phyloP scores from a whole-genome alignment of 2,888 invertebrate genomes.

The Polydesmus complanatus region DNA sequence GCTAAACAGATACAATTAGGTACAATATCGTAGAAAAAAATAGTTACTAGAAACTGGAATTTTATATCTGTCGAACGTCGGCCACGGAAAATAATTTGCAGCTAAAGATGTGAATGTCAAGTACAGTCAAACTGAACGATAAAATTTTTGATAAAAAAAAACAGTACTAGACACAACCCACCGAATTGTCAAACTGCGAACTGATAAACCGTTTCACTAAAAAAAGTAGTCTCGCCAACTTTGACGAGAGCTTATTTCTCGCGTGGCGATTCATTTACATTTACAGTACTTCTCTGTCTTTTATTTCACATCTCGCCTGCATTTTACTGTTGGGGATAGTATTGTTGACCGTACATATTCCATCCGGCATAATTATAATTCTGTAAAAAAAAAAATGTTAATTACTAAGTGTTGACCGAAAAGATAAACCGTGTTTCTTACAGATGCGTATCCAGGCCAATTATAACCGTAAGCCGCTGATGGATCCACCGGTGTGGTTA shows the following conservation, averaged over 20 bases:
- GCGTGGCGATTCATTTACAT: background rate
- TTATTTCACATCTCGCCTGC: background rate
- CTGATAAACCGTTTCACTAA: too few species aligned
- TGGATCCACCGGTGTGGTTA: slow-evolving; percentile 3
- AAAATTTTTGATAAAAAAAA: too few species aligned
- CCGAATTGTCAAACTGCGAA: background rate
- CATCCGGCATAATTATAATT: slow-evolving; percentile 15
- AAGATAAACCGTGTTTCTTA: background rate
- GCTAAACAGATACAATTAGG: background rate
- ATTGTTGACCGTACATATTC: slow-evolving; percentile 17
- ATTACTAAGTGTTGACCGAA: background rate
- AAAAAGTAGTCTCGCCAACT: background rate
- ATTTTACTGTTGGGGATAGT: slow-evolving; percentile 13
- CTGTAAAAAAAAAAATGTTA: slow-evolving; percentile 3
- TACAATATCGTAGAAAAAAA: background rate
- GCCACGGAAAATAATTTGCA: background rate
- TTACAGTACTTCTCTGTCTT: too few species aligned
- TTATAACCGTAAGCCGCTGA: slow-evolving; percentile 13
- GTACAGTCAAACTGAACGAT: background rate
- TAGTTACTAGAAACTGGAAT: background rate
- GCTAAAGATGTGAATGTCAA: background rate
- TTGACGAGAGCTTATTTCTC: too few species aligned
- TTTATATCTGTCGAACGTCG: background rate
- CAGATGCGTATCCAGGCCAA: slow-evolving; percentile 16
- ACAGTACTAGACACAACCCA: background rate